phyloP scores from a whole-genome alignment of 2,797 vertebrate species.

The Gobionotothen gibberifrons region DNA sequence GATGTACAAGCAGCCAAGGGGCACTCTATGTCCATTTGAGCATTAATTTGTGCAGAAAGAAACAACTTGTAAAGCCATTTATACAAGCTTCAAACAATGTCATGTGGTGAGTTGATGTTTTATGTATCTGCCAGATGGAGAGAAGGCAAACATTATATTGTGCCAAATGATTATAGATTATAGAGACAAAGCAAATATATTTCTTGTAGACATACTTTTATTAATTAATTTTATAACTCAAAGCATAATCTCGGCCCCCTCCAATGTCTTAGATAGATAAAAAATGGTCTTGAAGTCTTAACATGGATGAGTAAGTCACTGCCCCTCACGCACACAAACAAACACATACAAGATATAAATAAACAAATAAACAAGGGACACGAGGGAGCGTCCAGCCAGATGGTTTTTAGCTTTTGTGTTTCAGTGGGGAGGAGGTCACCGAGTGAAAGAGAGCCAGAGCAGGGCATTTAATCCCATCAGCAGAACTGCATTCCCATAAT shows the following conservation, averaged over 20 bases:
- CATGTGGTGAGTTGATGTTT: constrained; percentile 27
- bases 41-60: constrained; percentile 68
- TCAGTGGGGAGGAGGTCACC: constrained; percentile 75
- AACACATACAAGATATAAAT: constrained; percentile 55
- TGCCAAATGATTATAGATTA: constrained; percentile 15
- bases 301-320: constrained; percentile 43
- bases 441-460: constrained; percentile 72
- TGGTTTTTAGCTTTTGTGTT: constrained; percentile 76
- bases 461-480: constrained; percentile 84
- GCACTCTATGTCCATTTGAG: constrained; percentile 62
- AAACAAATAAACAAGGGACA: constrained; percentile 75
- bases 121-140: constrained; percentile 16
- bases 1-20: constrained; percentile 76
- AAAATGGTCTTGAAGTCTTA: constrained; percentile 42
- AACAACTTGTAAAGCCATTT: constrained; percentile 55
- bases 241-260: constrained; percentile 6
- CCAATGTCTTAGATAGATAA: constrained; percentile 3
- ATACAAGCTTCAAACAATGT: constrained; percentile 33
- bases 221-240: constrained; percentile 11
- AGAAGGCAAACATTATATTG: constrained; percentile 13
- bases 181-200: constrained; percentile 6
- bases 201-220: constrained; percentile 8
- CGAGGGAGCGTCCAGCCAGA: constrained; percentile 70
- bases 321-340: constrained; percentile 30
- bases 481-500: constrained; percentile 86